phyloP scores from a whole-genome alignment of 2,797 vertebrate species.

The Threskiornis aethiopicus region DNA sequence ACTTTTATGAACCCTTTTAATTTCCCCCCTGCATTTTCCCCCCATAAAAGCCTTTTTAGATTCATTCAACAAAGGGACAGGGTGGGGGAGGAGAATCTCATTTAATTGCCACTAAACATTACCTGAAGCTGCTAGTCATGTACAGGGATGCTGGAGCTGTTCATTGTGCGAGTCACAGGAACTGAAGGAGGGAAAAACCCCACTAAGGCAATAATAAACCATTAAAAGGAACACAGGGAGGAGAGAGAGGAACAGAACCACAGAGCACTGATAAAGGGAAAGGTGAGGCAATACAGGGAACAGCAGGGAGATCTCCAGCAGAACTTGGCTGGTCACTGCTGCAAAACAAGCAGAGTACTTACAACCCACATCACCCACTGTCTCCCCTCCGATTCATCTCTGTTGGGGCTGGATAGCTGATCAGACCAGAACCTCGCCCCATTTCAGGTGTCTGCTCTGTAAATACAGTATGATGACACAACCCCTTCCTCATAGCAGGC shows the following conservation, averaged over 20 bases:
- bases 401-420: not conserved
- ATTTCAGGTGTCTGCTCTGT: not conserved
- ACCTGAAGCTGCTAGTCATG: conserved; percentile 19
- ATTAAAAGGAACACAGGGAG: not conserved
- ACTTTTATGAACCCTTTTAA: conserved; percentile 57
- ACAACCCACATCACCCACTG: not conserved
- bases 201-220: not conserved
- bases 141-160: not conserved
- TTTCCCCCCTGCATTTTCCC: conserved; percentile 7
- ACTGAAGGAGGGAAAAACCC: not conserved
- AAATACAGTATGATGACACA: not conserved
- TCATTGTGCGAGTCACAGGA: not conserved
- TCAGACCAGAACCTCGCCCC: not conserved
- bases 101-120: conserved; percentile 36
- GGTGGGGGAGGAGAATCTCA: not conserved
- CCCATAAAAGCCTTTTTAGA: conserved; percentile 15
- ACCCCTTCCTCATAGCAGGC: not conserved
- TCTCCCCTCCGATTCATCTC: not conserved
- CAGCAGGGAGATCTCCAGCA: not conserved
- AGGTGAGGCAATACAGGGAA: not conserved
- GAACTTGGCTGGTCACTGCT: not conserved
- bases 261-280: not conserved
- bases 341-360: not conserved
- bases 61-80: conserved; percentile 17
- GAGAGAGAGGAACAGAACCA: not conserved